Evolutionary conservation across 2,113 vertebrate genomes (phyloP).

Genomic region (Carassius gibelio): DNA sequence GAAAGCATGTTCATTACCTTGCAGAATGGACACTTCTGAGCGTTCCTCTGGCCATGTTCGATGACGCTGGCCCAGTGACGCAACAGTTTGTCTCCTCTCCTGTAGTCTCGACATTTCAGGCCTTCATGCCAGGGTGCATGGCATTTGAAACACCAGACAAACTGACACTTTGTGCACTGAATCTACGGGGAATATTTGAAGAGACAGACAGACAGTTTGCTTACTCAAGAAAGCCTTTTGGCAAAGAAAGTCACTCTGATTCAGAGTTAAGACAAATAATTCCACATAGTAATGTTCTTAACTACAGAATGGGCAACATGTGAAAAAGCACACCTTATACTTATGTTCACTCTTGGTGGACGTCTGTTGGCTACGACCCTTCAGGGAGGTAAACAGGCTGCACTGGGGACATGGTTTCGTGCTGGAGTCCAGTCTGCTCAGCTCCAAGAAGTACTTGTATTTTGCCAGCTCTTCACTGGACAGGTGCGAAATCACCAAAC

Average conservation of each 20-base stretch:
- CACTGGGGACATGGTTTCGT: conserved; percentile 98
- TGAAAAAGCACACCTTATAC: conserved; percentile 86
- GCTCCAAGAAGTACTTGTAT: conserved; percentile 95
- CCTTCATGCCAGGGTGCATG: conserved; percentile 98
- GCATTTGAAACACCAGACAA: conserved; percentile 99
- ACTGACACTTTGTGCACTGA: conserved; percentile 92
- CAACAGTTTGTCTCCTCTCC: conserved; percentile 93
- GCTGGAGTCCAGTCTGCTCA: conserved; percentile 91
- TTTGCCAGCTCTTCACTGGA: conserved; percentile 87
- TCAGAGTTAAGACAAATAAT: neutral
- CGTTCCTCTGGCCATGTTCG: conserved; percentile 95
- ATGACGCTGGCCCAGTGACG: conserved; percentile 95
- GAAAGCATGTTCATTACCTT: conserved; percentile 75
- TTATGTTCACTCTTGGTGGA: conserved; percentile 88
- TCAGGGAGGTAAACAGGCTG: conserved; percentile 94
- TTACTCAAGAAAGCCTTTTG: neutral
- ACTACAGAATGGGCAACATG: neutral
- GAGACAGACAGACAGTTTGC: neutral
- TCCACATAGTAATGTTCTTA: neutral
- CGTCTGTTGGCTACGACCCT: conserved; percentile 79
- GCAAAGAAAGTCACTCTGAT: neutral
- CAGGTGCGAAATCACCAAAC: conserved; percentile 83
- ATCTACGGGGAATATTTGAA: conserved; percentile 74
- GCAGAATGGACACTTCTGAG: conserved; percentile 97
- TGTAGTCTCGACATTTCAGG: conserved; percentile 94